A percentile compares a stretch with the other conserved stretches of the same genome.
These are phyloP conservation scores for Bradypodion ventrale DNA, from an alignment of 2,797 vertebrate genomes.

Conservation along the genomic window DNA sequence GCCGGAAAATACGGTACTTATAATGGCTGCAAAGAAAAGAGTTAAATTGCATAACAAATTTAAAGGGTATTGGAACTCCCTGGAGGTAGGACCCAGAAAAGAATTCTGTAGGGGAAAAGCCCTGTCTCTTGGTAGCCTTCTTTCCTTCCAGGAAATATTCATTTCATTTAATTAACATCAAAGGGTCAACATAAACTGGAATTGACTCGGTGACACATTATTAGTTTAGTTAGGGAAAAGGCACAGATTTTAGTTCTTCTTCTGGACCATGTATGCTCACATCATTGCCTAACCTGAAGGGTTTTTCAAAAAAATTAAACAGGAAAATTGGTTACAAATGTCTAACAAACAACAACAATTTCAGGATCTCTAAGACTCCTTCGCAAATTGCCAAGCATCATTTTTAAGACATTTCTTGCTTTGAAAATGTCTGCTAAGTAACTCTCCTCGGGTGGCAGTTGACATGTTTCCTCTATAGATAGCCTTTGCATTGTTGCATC, in stretches of 20 bases:
- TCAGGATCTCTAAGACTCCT: no score
- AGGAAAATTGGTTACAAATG: not conserved
- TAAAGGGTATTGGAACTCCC: not conserved
- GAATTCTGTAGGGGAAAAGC: not conserved
- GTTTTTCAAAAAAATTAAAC: not conserved
- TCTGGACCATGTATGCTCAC: not conserved
- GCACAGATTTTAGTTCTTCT: not conserved
- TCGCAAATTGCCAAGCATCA: not conserved
- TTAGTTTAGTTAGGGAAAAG: not conserved
- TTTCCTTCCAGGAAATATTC: not conserved
- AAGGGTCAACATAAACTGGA: no score
- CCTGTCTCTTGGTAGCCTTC: not conserved
- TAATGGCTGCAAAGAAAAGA: not conserved
- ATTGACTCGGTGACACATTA: no score
- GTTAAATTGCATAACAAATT: not conserved
- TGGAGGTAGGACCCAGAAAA: not conserved
- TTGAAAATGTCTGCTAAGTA: not conserved
- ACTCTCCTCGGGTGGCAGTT: not conserved
- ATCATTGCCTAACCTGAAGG: not conserved
- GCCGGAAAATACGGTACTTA: no score
- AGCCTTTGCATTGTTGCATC: not conserved
- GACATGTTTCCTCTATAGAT: not conserved
- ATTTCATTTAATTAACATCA: not conserved
- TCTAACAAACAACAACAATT: no score
- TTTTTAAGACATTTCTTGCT: not conserved